phyloP scores from a whole-genome alignment of 2,797 vertebrate genomes.

The Taenioides sp. region DNA sequence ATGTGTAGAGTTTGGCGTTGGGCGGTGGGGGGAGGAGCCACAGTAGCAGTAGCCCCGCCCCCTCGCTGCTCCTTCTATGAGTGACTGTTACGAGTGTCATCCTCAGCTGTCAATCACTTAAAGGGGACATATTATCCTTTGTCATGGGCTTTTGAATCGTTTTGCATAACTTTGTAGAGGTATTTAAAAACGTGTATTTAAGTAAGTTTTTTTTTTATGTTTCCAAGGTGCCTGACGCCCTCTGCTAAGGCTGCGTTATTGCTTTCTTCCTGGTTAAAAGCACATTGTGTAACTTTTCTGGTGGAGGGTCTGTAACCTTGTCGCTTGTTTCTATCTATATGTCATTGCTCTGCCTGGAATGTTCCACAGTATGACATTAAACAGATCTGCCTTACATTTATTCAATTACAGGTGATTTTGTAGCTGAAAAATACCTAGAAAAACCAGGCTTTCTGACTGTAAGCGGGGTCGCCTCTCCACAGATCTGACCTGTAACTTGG shows the following conservation, averaged over 20 bases:
- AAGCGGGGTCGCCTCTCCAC: too few species aligned
- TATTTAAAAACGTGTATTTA: not conserved
- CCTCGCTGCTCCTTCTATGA: constrained; percentile 28
- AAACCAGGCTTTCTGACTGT: too few species aligned
- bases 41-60: constrained; percentile 59
- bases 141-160: not conserved
- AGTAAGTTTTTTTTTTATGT: not conserved
- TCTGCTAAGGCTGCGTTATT: not conserved
- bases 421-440: too few species aligned
- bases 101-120: constrained; percentile 25
- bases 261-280: too few species aligned
- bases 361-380: too few species aligned
- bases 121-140: constrained; percentile 2
- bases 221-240: not conserved
- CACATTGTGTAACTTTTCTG: too few species aligned
- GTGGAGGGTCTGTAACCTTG: too few species aligned
- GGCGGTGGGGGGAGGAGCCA: constrained; percentile 45
- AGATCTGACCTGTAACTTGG: too few species aligned
- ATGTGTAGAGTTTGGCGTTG: constrained; percentile 51
- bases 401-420: too few species aligned
- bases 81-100: constrained; percentile 28
- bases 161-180: not conserved
- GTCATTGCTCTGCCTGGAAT: too few species aligned
- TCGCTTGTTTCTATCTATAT: too few species aligned
- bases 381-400: too few species aligned